Percentiles rank a stretch among this genome's conserved stretches.
Evolutionary conservation across 2,113 vertebrate genomes (phyloP).

Genomic region (Tetrao urogallus): DNA sequence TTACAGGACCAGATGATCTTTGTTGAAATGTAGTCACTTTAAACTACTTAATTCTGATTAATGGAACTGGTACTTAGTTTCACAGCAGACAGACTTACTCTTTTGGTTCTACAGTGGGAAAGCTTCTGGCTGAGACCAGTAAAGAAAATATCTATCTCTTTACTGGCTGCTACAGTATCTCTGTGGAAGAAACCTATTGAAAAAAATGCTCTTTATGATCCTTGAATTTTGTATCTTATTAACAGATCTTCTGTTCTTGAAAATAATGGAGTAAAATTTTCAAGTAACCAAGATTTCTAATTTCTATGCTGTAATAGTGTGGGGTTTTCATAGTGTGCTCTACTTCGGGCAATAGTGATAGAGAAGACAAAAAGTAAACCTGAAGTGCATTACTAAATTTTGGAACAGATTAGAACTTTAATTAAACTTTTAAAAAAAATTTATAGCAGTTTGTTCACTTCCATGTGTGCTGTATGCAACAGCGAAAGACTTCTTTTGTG

Average conservation of each 20-base stretch:
- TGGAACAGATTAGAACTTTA: neutral
- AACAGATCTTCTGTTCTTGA: neutral
- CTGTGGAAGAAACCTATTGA: neutral
- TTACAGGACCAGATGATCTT: neutral
- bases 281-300: neutral
- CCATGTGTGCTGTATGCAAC: neutral
- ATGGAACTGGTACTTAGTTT: neutral
- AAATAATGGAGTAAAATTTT: neutral
- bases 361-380: neutral
- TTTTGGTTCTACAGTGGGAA: neutral
- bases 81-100: neutral
- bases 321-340: neutral
- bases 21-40: neutral
- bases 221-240: neutral
- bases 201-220: neutral
- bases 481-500: neutral
- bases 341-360: accelerated
- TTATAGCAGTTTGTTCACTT: neutral
- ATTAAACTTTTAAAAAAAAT: neutral
- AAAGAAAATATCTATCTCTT: neutral
- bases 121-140: neutral
- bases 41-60: neutral
- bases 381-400: neutral
- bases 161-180: neutral
- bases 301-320: neutral